Base-by-base conservation (phyloP, 2,113 vertebrate genomes). In the Nannobrachium achirus region DNA sequence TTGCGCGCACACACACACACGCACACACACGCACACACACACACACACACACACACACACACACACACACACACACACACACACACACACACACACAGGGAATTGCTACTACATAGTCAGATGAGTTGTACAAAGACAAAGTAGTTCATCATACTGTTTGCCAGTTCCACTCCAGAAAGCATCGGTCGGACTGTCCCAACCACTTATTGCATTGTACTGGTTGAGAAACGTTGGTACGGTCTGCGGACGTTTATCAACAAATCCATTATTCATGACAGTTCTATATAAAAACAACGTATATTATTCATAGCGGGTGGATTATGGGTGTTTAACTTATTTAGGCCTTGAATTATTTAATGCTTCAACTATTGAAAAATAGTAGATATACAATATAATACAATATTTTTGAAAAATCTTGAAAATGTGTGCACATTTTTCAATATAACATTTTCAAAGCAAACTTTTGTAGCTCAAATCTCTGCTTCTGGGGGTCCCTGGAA, bases 301-400 rank as follows among this genome's bases (percentile, higher is more conserved):
- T 87, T 89, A 91, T 91, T 88, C 76, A 89, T 85, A 73, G 25
- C 5, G 73, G 50, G 42, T 60, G 63, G 45, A 40, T 66, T 57
- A 39, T 57, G 64, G 46, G 14, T 18, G 14, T 20, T 8, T 8
- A n/a, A n/a, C n/a, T n/a, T n/a, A n/a, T n/a, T n/a, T n/a, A n/a
- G n/a, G n/a, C n/a, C n/a, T n/a, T n/a, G n/a, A n/a, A n/a, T n/a
- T n/a, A n/a, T n/a, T n/a, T n/a, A n/a, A n/a, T n/a, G n/a, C n/a
- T n/a, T n/a, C n/a, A n/a, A n/a, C n/a, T n/a, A n/a, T n/a, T n/a
- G n/a, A n/a, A n/a, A n/a, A n/a, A n/a, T n/a, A n/a, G n/a, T n/a
- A n/a, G n/a, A n/a, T n/a, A n/a, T n/a, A n/a, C n/a, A n/a, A n/a
- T n/a, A n/a, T n/a, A n/a, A n/a, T n/a, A n/a, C n/a, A n/a, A n/a